These are phyloP conservation scores for Sebastiscus albofasciatus DNA, from an alignment of 2,797 vertebrate genomes.

Conservation along the genomic window DNA sequence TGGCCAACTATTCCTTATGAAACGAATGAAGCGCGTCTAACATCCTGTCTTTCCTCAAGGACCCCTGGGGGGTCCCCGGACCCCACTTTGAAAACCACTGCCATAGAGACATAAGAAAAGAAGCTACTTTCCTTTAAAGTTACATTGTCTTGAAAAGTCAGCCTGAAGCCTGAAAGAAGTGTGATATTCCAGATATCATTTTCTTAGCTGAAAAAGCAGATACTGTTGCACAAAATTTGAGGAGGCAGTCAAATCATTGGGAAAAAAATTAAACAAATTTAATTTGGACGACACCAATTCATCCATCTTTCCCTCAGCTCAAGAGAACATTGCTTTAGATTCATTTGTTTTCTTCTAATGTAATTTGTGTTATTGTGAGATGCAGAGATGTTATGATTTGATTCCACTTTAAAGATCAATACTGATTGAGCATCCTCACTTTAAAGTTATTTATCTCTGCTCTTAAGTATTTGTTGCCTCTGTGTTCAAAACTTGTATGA, in stretches of 20 bases:
- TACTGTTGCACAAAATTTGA: background rate
- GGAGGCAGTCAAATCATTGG: background rate
- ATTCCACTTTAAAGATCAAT: constrained; percentile 37
- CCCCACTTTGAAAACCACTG: no score
- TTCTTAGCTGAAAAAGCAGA: background rate
- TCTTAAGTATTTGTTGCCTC: background rate
- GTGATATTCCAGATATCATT: background rate
- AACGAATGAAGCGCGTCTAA: no score
- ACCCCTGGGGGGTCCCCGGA: no score
- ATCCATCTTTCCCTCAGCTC: background rate
- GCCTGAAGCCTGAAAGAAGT: no score
- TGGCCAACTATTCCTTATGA: no score
- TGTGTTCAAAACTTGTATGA: background rate
- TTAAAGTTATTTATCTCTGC: background rate
- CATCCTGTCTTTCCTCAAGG: no score
- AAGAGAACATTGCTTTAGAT: background rate
- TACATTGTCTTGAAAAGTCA: background rate
- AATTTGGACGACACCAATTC: background rate
- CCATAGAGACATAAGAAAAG: background rate
- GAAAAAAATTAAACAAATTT: background rate
- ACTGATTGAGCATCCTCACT: constrained; percentile 2
- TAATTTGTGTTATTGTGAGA: background rate
- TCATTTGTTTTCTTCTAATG: background rate
- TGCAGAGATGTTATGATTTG: constrained; percentile 1
- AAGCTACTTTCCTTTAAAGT: background rate